Evolutionary conservation across 2,797 vertebrate species (phyloP).

Genomic region (Ara ararauna): DNA sequence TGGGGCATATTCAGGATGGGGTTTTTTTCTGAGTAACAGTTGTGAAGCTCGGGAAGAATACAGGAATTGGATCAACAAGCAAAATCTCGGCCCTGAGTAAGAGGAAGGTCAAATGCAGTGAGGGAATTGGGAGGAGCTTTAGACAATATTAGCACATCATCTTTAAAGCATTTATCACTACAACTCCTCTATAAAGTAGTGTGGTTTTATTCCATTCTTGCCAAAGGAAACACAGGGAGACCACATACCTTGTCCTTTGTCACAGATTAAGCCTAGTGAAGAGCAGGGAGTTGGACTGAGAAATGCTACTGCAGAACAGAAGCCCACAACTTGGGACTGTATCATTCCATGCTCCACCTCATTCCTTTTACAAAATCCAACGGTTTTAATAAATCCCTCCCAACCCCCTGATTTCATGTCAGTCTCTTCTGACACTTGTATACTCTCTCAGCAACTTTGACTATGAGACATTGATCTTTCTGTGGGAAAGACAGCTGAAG

Average conservation of each 20-base stretch:
- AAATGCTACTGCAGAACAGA: not conserved
- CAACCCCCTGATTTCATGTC: not conserved
- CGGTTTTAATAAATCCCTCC: not conserved
- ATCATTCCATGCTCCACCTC: accelerated
- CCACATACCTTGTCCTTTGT: not conserved
- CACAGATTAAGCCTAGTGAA: not conserved
- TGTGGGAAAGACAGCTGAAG: not conserved
- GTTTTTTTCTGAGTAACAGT: not conserved
- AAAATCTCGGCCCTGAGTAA: not conserved
- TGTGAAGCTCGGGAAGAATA: not conserved
- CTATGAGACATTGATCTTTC: not conserved
- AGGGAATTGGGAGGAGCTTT: not conserved
- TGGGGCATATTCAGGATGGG: not conserved
- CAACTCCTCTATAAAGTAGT: not conserved
- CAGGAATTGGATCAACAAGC: not conserved
- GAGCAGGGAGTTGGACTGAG: not conserved
- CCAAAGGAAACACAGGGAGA: not conserved
- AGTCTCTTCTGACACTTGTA: not conserved
- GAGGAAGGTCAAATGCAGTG: not conserved
- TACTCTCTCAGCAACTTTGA: not conserved
- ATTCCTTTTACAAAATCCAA: not conserved
- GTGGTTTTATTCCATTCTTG: not conserved
- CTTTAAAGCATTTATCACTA: not conserved
- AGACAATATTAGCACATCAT: not conserved
- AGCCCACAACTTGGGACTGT: not conserved